Conservation (phyloP, 2,888 invertebrate species). For the Hirtodrosophila alboralis region DNA sequence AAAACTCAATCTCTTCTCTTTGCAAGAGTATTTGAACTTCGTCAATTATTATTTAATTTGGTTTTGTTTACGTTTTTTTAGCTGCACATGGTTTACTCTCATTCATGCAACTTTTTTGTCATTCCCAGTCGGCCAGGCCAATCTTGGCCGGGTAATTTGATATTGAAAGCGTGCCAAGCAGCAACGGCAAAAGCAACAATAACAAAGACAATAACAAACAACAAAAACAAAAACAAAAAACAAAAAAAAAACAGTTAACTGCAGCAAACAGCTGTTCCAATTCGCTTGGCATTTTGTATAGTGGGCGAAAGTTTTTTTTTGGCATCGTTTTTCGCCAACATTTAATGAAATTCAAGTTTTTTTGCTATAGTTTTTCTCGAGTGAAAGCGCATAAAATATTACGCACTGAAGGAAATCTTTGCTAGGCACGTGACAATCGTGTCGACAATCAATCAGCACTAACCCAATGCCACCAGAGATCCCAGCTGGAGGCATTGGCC, state of each 20-base stretch:
- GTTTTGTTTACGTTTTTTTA: constrained; percentile 37
- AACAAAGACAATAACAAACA: constrained; percentile 23
- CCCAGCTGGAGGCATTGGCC: constrained; percentile 8
- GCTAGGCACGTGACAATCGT: constrained; percentile 40
- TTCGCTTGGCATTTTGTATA: constrained; percentile 65
- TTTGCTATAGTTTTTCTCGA: constrained; percentile 34
- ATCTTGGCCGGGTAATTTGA: constrained; percentile 67
- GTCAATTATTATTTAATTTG: constrained; percentile 1
- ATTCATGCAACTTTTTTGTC: constrained; percentile 59
- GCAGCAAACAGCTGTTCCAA: constrained; percentile 71
- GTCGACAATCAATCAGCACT: constrained; percentile 49
- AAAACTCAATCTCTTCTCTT: neutral
- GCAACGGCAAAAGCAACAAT: constrained; percentile 18
- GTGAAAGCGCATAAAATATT: constrained; percentile 66
- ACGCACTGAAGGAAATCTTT: constrained; percentile 47
- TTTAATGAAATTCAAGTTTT: constrained; percentile 50
- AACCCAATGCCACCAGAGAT: constrained; percentile 2
- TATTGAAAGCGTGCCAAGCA: constrained; percentile 76
- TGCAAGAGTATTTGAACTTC: constrained; percentile 4
- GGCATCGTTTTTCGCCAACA: constrained; percentile 44
- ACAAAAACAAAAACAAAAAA: constrained; percentile 22
- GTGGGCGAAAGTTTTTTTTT: constrained; percentile 74
- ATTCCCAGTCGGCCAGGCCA: constrained; percentile 50
- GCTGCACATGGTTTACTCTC: constrained; percentile 27
- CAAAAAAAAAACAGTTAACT: constrained; percentile 16